Evolutionary conservation across 2,113 vertebrate genomes (phyloP).

Genomic region (Alexandromys fortis): DNA sequence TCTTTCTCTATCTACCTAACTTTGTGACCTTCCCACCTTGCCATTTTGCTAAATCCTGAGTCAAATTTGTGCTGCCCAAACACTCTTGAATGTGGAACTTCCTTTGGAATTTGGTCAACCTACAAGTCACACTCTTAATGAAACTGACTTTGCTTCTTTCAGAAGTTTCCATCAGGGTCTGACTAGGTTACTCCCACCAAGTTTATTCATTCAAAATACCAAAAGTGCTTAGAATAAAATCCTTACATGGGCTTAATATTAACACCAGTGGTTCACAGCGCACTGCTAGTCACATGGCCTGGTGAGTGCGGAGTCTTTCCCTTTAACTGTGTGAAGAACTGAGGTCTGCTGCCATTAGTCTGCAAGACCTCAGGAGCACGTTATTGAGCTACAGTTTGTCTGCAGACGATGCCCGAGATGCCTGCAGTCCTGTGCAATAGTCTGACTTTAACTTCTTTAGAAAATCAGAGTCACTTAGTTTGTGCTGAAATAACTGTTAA

Average conservation of each 20-base stretch:
- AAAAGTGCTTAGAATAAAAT: background rate
- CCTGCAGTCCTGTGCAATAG: too few relatives aligned
- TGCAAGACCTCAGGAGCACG: background rate
- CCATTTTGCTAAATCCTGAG: background rate
- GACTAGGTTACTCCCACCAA: background rate
- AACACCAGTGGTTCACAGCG: too few relatives aligned
- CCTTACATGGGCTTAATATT: background rate
- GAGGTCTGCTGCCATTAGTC: fast-evolving
- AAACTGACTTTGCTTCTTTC: background rate
- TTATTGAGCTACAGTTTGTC: too few relatives aligned
- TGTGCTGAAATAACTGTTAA: background rate
- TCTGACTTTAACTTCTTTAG: background rate
- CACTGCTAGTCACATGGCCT: background rate
- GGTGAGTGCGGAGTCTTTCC: background rate
- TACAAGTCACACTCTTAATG: background rate
- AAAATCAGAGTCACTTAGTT: background rate
- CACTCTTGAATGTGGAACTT: background rate
- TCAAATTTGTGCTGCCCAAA: background rate
- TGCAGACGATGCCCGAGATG: background rate
- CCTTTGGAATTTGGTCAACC: background rate
- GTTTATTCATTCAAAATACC: background rate
- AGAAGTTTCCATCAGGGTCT: background rate
- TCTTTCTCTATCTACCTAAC: background rate
- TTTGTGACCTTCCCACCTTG: too few relatives aligned
- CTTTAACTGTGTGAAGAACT: background rate